These are phyloP conservation scores for Hecatera dysodea DNA, from an alignment of 2,888 invertebrate species.

Conservation along the genomic window DNA sequence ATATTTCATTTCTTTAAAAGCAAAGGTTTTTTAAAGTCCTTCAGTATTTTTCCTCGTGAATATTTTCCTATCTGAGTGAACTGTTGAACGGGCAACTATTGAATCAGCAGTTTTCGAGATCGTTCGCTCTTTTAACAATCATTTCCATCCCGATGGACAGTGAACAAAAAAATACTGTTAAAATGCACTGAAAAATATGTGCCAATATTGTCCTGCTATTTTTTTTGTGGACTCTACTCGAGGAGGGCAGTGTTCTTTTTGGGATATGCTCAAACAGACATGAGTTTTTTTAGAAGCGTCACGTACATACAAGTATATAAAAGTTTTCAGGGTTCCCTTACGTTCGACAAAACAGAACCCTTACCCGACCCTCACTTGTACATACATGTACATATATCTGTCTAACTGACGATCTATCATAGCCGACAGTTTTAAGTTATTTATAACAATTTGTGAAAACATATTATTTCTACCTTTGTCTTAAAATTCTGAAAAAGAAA, in stretches of 20 bases:
- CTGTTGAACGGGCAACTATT: slow-evolving; percentile 43
- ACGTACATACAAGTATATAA: not conserved
- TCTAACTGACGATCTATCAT: too few relatives aligned
- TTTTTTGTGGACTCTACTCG: slow-evolving; percentile 21
- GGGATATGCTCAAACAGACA: not conserved
- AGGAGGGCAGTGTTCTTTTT: not conserved
- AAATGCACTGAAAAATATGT: slow-evolving; percentile 42
- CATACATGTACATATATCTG: too few relatives aligned
- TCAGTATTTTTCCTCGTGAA: slow-evolving; percentile 35
- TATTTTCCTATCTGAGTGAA: slow-evolving; percentile 48
- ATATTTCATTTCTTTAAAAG: not conserved
- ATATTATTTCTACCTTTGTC: too few relatives aligned
- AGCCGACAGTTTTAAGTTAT: too few relatives aligned
- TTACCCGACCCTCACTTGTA: too few relatives aligned
- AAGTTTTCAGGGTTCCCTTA: too few relatives aligned
- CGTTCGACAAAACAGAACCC: too few relatives aligned
- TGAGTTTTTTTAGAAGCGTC: not conserved
- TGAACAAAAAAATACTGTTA: slow-evolving; percentile 33
- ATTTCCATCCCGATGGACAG: slow-evolving; percentile 46
- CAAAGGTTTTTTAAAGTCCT: not conserved
- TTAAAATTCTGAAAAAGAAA: too few relatives aligned
- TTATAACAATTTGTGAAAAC: too few relatives aligned
- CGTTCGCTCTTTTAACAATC: slow-evolving; percentile 52
- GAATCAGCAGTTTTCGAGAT: slow-evolving; percentile 52
- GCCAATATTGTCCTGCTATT: slow-evolving; percentile 16